Percentiles rank a stretch among this genome's conserved stretches.
These are phyloP conservation scores for Sandelia bainsii DNA, from an alignment of 2,797 vertebrate genomes.

Conservation along the genomic window DNA sequence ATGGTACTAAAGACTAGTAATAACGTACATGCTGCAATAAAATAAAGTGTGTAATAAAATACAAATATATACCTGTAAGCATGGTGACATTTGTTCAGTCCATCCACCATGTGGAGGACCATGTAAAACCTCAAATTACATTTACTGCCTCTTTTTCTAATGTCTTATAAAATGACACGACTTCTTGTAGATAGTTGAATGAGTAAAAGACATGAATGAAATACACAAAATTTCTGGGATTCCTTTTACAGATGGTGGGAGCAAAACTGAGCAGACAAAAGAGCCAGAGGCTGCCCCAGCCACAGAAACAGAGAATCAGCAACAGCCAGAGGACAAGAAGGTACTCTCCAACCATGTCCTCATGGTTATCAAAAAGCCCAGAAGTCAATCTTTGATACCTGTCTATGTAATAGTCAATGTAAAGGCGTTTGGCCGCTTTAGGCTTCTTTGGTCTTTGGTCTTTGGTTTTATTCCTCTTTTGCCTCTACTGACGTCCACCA, in stretches of 20 bases:
- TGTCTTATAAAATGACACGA: constrained; percentile 3
- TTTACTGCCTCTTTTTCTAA: neutral
- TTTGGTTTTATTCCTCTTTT: constrained; percentile 10
- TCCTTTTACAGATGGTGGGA: constrained; percentile 62
- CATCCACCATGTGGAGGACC: neutral
- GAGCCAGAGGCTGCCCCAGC: constrained; percentile 55
- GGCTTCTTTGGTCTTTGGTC: neutral
- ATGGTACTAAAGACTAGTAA: neutral
- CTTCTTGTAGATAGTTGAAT: constrained; percentile 12
- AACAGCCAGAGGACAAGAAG: constrained; percentile 73
- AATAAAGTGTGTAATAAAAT: neutral
- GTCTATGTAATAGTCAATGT: constrained; percentile 65
- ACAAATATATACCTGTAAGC: neutral
- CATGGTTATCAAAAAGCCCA: constrained; percentile 66
- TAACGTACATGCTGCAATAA: too few species aligned
- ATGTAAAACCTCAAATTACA: neutral
- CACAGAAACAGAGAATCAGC: constrained; percentile 55
- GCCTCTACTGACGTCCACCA: neutral
- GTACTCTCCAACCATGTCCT: constrained; percentile 63
- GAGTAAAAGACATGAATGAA: neutral
- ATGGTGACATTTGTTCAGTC: neutral
- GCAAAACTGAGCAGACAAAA: constrained; percentile 70
- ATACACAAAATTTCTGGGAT: constrained; percentile 15
- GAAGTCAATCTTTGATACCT: constrained; percentile 76
- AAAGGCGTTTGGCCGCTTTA: constrained; percentile 1